Evolutionary conservation across 1,140 invertebrate species (phyloP), one percentile per base, ranked within the genome.

Genomic region (Anthonomus grandis): DNA sequence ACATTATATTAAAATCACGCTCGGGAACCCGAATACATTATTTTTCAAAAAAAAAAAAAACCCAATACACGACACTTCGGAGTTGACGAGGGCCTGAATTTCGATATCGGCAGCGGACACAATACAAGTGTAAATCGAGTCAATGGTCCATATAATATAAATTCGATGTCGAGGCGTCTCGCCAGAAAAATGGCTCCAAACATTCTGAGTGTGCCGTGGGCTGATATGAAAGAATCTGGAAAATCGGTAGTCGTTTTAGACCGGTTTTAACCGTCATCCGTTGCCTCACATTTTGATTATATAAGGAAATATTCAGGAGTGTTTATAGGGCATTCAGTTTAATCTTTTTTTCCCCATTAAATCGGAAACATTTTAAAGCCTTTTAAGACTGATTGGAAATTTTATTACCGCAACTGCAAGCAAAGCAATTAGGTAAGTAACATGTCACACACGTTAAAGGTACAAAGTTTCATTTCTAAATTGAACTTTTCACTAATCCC

Each of bases 141-240:
- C 38, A 53, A 53, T 53, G 50, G 50, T 44, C 50, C 50, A 41
- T 53, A 27, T 53, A 53, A 53, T 53, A 53, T 53, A 53, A 53
- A 53, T 53, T 53, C 50, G 50, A 53, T 53, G 50, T 53, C 42
- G 39, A 21, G 41, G 15, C 39, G 38, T 18, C 47, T 37, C 25
- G 13, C 50, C 25, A 41, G 50, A 53, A 53, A 53, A n/a, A 53
- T 53, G n/a, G 50, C 50, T 53, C 39, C 24, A 53, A 53, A 44
- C 50, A 53, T 42, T 53, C 50, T 39, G 50, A 53, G 50, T 53
- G 50, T 53, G 50, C 39, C 12, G 24, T n/a, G n/a, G 10, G 21
- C 39, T 53, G 50, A 53, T 53, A 53, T 53, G 50, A 53, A 53
- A 53, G 50, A 44, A 53, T 53, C 25, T 27, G 37, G 36, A 15